These are phyloP conservation scores for Oenanthe oenanthe DNA, from an alignment of 2,113 vertebrate genomes.

Conservation along the genomic window DNA sequence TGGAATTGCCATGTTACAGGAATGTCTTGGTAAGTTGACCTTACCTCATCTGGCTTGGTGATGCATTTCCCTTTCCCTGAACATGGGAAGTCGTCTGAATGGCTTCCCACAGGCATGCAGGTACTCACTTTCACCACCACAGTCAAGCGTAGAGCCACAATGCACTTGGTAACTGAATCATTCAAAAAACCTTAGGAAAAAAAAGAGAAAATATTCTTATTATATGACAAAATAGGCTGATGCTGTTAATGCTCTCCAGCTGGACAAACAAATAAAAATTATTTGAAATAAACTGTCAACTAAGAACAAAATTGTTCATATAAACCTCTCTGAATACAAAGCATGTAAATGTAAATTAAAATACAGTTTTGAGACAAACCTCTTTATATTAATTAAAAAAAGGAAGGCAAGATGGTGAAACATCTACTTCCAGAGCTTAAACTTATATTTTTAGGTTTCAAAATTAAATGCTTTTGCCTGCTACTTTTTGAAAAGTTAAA, in stretches of 20 bases:
- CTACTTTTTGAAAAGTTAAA: neutral
- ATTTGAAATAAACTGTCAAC: neutral
- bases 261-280: neutral
- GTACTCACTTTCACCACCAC: slow-evolving; percentile 89
- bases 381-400: neutral
- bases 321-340: neutral
- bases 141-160: slow-evolving; percentile 88
- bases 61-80: slow-evolving; percentile 89
- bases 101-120: slow-evolving; percentile 81
- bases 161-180: slow-evolving; percentile 81
- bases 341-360: neutral
- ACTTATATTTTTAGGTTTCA: neutral
- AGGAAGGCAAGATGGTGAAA: neutral
- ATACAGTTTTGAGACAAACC: neutral
- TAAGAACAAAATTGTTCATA: neutral
- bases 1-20: neutral
- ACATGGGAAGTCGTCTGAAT: slow-evolving; percentile 80
- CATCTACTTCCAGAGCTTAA: neutral
- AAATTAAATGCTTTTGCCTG: neutral
- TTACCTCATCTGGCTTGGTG: slow-evolving; percentile 89
- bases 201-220: neutral
- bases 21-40: neutral
- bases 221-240: neutral
- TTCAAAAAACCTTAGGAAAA: slow-evolving; percentile 78
- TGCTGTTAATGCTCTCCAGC: neutral